Base-by-base conservation (phyloP, 2,113 vertebrate genomes). In the Phyllopteryx taeniolatus region DNA sequence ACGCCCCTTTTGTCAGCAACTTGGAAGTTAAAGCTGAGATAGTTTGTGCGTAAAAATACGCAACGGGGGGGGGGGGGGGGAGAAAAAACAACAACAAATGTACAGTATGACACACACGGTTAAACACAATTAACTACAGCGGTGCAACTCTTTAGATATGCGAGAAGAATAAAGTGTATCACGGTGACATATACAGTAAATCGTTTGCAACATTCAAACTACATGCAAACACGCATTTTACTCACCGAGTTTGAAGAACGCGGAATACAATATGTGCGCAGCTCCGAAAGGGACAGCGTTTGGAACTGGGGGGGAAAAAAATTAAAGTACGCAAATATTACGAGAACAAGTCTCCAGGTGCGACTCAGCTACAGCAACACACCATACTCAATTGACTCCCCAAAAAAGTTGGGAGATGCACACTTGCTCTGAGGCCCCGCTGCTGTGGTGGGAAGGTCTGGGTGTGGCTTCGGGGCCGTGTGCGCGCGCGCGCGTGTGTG, bases 381-480 rank as follows among this genome's bases (percentile, higher is more conserved):
- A 20, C 35, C 31, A 14, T 35, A 61, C 14, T 61, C 31, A 61
- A 73, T 57, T 74, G 43, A 17, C 56, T 33, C 31, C 11, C 31
- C 12, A 75, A 63, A 63, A 66, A 70, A 71, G 63, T 70, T 73
- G 69, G 3, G 39, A 70, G 15, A 44, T 39, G 73, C 64, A 60
- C 80, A n/a, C 17, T 39, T 35, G 76, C 59, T 75, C 73, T 35
- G 64, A 35, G 19, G n/a, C 10, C 51, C 15, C 64, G 59, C 43
- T 6, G 64, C 22, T 66, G 68, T 17, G 46, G 76, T 39, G 75
- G 82, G 77, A 78, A 68, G 85, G 84, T 60, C 20, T 83, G 83
- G 92, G 87, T 86, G 92, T 90, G 92, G 90, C 81, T 71, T 85
- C 63, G 75, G 77, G 71, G 43, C 33, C 67, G 74, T 59, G 62